Evolutionary conservation across 2,888 invertebrate species (phyloP).

Genomic region (Copidosoma aretas): DNA sequence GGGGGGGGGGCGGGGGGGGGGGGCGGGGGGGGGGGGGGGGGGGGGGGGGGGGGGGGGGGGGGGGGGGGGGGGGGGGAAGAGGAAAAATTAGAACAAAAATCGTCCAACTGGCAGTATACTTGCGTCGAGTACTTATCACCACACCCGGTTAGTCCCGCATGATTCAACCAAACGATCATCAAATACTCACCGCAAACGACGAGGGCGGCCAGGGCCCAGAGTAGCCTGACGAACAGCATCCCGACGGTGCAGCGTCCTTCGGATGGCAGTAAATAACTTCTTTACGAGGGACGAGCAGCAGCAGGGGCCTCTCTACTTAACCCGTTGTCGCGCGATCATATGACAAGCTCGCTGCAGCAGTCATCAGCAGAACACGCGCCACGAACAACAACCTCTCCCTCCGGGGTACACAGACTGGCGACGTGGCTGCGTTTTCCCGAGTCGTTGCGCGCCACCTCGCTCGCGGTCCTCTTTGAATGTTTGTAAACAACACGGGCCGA

Average conservation of each 20-base stretch:
- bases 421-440: too few relatives aligned
- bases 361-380: too few relatives aligned
- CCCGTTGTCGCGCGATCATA: constrained; percentile 30
- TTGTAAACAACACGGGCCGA: too few relatives aligned
- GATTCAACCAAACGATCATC: not conserved
- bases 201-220: constrained; percentile 19
- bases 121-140: not conserved
- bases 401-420: too few relatives aligned
- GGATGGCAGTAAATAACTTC: not conserved
- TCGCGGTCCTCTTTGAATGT: too few relatives aligned
- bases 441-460: too few relatives aligned
- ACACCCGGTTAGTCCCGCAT: not conserved
- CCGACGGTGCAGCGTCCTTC: not conserved
- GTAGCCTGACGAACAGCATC: constrained; percentile 22
- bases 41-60: too few relatives aligned
- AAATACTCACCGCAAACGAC: constrained; percentile 25
- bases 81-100: too few relatives aligned
- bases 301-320: constrained; percentile 15
- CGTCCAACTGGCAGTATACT: not conserved
- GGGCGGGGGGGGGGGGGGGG: too few relatives aligned
- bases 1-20: too few relatives aligned
- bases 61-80: too few relatives aligned
- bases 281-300: not conserved
- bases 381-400: not conserved
- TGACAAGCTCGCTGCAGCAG: constrained; percentile 13